phyloP scores from a whole-genome alignment of 1,140 invertebrate genomes.

The Zaprionus inermis region DNA sequence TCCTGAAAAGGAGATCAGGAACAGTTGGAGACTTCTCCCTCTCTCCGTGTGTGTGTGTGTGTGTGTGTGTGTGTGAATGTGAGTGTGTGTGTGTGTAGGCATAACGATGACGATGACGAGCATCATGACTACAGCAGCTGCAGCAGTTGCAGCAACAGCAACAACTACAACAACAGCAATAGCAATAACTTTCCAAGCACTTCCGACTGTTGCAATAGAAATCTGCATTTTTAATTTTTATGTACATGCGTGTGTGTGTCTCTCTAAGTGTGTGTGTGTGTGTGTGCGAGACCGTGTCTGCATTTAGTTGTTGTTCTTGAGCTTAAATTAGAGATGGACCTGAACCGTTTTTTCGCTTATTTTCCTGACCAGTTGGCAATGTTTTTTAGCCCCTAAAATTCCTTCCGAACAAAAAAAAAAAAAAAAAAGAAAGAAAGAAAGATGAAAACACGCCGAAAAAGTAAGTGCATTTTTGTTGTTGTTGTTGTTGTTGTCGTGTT shows the following conservation, averaged over 20 bases:
- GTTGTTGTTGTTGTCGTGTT: not conserved
- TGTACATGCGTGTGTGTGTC: conserved; percentile 20
- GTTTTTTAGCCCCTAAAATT: not conserved
- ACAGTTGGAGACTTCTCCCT: conserved; percentile 36
- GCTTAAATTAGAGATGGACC: conserved; percentile 32
- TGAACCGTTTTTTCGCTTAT: conserved; percentile 39
- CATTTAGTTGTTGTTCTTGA: conserved; percentile 49
- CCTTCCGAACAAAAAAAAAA: not conserved
- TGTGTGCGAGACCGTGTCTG: conserved; percentile 9
- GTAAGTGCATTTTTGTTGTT: conserved; percentile 10
- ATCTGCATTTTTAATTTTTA: conserved; percentile 77
- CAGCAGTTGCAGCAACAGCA: conserved; percentile 29
- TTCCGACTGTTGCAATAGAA: conserved; percentile 77
- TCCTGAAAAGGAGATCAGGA: conserved; percentile 47
- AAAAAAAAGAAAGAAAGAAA: not conserved
- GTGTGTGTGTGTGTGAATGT: conserved; percentile 14
- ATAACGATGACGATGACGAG: conserved; percentile 53
- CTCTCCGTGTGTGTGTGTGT: too few relatives aligned
- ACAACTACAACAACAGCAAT: conserved; percentile 15
- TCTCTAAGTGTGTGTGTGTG: conserved; percentile 20
- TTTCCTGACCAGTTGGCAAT: conserved; percentile 15
- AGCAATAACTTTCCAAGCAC: conserved; percentile 72
- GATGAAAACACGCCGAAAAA: conserved; percentile 3
- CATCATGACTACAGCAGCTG: conserved; percentile 44
- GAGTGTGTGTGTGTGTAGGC: conserved; percentile 25